Evolutionary conservation across 1,140 invertebrate genomes (phyloP).

Genomic region (Diprion similis): DNA sequence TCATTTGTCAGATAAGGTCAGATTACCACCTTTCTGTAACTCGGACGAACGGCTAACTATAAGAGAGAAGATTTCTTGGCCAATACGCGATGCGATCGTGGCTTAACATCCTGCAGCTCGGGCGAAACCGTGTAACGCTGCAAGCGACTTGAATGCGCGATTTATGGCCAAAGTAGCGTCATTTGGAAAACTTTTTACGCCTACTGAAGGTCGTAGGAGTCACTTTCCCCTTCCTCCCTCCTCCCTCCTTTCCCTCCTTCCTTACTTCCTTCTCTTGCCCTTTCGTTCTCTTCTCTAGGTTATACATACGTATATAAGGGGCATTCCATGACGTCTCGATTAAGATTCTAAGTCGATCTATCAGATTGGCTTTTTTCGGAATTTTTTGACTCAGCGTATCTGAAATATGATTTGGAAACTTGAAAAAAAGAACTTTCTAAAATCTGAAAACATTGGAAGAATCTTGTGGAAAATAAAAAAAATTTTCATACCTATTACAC

Average conservation of each 20-base stretch:
- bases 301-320: conserved; percentile 30
- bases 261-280: not conserved
- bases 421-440: no score
- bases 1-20: no score
- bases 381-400: no score
- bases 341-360: no score
- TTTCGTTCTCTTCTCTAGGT: conserved; percentile 48
- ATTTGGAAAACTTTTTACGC: conserved; percentile 48
- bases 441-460: no score
- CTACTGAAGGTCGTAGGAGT: conserved; percentile 32
- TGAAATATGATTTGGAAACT: no score
- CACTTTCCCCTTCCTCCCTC: conserved; percentile 20
- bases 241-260: conserved; percentile 3
- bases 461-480: no score
- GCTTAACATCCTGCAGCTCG: not conserved
- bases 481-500: no score
- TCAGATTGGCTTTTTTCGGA: no score
- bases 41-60: no score
- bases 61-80: not conserved
- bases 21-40: no score
- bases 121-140: not conserved
- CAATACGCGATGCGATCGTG: not conserved
- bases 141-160: conserved; percentile 46
- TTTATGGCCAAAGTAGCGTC: conserved; percentile 56
- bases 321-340: no score